Conservation (phyloP, 1,140 invertebrate genomes). For the Sycobia sp. region DNA sequence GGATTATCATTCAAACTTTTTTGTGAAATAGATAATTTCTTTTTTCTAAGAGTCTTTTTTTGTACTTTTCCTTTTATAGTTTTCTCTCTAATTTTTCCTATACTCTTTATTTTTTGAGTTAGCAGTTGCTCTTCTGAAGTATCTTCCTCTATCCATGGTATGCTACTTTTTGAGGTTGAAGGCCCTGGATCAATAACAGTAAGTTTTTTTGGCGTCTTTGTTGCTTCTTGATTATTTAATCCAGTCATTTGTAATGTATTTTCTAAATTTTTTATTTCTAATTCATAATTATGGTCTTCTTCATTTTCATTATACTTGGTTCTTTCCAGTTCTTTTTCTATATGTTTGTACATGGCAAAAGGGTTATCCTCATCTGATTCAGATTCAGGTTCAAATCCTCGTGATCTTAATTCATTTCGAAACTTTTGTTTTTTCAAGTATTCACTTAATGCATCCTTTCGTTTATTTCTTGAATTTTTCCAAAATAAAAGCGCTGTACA, state of each 20-base stretch:
- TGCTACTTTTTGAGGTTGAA: constrained; percentile 42
- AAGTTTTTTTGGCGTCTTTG: constrained; percentile 13
- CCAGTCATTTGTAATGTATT: constrained; percentile 25
- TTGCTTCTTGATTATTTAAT: constrained; percentile 8
- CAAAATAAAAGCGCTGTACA: constrained; percentile 48
- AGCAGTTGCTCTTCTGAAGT: not conserved
- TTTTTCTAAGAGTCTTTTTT: constrained; percentile 18
- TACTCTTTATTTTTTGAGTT: constrained; percentile 18
- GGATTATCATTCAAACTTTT: constrained; percentile 12
- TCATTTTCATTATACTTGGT: constrained; percentile 3
- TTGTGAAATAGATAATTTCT: constrained; percentile 9
- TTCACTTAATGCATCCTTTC: constrained; percentile 42
- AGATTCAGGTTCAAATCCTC: constrained; percentile 47
- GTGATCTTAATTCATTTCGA: constrained; percentile 43
- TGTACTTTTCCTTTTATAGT: constrained; percentile 18
- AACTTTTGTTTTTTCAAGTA: constrained; percentile 51
- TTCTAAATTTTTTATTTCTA: constrained; percentile 27
- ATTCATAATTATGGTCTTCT: constrained; percentile 9
- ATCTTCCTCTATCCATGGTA: constrained; percentile 33
- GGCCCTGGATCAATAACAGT: constrained; percentile 42
- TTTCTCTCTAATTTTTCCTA: constrained; percentile 25
- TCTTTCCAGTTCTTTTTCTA: constrained; percentile 21
- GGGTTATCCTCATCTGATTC: constrained; percentile 51
- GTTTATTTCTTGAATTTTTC: constrained; percentile 41
- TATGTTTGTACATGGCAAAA: constrained; percentile 42